phyloP scores from a whole-genome alignment of 2,888 invertebrate genomes.

The Phengaris arion region DNA sequence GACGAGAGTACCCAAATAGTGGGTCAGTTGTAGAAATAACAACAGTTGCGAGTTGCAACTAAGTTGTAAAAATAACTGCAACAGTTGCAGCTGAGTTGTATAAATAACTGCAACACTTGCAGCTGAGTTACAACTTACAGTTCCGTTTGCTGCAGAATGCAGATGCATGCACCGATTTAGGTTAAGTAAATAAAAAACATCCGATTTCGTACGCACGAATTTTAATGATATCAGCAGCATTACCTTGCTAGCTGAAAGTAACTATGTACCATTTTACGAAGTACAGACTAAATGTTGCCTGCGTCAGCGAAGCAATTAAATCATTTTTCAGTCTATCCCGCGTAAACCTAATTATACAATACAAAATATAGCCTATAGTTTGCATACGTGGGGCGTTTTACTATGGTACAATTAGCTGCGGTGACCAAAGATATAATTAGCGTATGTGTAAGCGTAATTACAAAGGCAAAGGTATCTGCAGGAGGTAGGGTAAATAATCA shows the following conservation, averaged over 20 bases:
- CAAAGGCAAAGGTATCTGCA: no score
- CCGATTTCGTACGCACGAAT: slow-evolving; percentile 19
- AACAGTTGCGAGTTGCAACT: slow-evolving; percentile 18
- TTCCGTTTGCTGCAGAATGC: slow-evolving; percentile 4
- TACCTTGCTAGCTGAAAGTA: neutral
- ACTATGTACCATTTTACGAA: no score
- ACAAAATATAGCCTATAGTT: no score
- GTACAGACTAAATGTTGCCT: no score
- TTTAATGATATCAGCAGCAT: neutral
- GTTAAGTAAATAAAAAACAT: slow-evolving; percentile 30
- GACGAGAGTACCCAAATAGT: slow-evolving; percentile 29
- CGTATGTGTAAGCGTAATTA: no score
- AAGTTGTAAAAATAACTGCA: slow-evolving; percentile 13
- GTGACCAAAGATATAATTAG: no score
- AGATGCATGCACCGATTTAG: slow-evolving; percentile 18
- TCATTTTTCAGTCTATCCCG: no score
- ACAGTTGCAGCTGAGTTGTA: neutral
- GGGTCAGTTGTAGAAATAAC: slow-evolving; percentile 35
- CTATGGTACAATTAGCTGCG: no score
- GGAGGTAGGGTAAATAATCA: no score
- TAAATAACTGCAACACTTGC: slow-evolving; percentile 5
- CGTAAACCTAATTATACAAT: no score
- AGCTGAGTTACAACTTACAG: neutral
- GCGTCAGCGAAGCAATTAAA: no score
- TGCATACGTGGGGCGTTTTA: no score